Evolutionary conservation across 1,140 invertebrate species (phyloP).

Genomic region (Cyclargus thomasi): DNA sequence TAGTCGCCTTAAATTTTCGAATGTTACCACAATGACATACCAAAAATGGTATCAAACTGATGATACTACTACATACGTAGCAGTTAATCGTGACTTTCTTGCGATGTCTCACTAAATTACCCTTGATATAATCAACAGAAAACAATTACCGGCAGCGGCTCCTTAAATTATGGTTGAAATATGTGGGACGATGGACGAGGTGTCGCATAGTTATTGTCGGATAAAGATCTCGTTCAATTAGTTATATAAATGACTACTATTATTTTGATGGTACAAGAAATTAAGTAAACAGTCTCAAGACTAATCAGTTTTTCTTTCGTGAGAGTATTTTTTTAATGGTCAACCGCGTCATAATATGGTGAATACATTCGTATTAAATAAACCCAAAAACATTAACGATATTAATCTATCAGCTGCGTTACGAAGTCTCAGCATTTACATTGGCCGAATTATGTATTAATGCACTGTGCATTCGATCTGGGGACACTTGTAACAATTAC

Average conservation of each 20-base stretch:
- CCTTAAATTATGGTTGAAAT: background rate
- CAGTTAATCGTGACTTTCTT: background rate
- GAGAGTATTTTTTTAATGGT: background rate
- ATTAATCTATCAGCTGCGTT: no score
- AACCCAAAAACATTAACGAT: background rate
- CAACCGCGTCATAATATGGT: background rate
- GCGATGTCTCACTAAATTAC: background rate
- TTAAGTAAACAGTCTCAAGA: background rate
- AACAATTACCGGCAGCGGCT: background rate
- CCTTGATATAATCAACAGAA: background rate
- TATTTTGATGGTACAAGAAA: background rate
- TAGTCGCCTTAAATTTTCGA: no score
- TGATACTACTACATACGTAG: background rate
- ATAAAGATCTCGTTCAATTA: background rate
- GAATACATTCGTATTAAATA: background rate
- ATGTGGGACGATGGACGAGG: background rate
- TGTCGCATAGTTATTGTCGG: background rate
- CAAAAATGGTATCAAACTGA: background rate
- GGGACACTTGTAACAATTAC: background rate
- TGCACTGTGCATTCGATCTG: no score
- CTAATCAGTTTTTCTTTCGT: background rate
- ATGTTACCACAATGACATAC: no score
- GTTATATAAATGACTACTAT: background rate
- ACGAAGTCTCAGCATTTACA: no score
- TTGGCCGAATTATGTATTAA: no score